Evolutionary conservation across 2,888 invertebrate species (phyloP).

Genomic region (Neoscelio sp.): DNA sequence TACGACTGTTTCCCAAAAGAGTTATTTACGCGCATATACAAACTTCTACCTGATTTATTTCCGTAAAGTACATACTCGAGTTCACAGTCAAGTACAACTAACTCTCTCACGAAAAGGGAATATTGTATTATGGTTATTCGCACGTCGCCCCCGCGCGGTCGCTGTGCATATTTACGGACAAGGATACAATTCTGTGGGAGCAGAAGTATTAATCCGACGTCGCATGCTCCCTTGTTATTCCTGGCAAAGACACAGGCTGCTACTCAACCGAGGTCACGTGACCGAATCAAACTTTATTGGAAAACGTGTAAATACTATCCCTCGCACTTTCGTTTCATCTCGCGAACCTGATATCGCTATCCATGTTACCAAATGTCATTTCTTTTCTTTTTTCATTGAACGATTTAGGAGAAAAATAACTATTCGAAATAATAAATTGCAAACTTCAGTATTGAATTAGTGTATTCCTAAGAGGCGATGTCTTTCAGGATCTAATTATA

Average conservation of each 20-base stretch:
- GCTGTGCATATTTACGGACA: conserved; percentile 68
- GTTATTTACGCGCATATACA: conserved; percentile 3
- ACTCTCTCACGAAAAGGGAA: conserved; percentile 68
- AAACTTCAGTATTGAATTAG: too few relatives aligned
- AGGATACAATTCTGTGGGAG: conserved; percentile 73
- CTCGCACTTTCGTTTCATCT: background rate
- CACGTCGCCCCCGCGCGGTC: conserved; percentile 64
- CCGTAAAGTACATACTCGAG: conserved; percentile 34
- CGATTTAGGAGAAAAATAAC: too few relatives aligned
- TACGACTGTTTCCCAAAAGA: conserved; percentile 4
- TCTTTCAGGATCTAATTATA: too few relatives aligned
- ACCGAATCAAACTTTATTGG: conserved; percentile 80
- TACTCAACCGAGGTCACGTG: conserved; percentile 78
- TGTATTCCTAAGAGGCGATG: too few relatives aligned
- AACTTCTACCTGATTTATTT: conserved; percentile 37
- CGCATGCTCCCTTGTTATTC: conserved; percentile 79
- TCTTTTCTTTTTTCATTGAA: background rate
- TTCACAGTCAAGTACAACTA: conserved; percentile 67
- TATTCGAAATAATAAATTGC: too few relatives aligned
- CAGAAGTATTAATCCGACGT: conserved; percentile 77
- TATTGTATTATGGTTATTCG: conserved; percentile 67
- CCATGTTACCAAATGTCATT: background rate
- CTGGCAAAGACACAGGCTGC: conserved; percentile 78
- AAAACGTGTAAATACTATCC: conserved; percentile 78
- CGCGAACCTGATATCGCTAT: background rate